These are phyloP conservation scores for Barbus barbus DNA, from an alignment of 2,113 vertebrate genomes.

Conservation along the genomic window DNA sequence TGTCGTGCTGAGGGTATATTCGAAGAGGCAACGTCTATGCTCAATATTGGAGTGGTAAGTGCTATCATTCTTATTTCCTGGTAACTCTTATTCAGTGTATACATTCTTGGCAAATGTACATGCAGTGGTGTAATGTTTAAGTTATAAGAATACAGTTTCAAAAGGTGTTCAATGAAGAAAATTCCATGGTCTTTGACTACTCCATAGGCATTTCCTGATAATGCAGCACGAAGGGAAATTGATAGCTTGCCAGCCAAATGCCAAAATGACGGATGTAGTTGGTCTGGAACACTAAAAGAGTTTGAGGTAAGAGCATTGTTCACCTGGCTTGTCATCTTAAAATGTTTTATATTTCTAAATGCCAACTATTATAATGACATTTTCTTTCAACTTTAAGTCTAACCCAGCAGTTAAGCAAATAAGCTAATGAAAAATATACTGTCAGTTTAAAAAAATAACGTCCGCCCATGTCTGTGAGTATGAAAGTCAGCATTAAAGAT, in stretches of 20 bases:
- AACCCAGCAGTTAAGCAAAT: neutral
- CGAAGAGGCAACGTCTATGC: slow-evolving; percentile 87
- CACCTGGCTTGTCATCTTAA: neutral
- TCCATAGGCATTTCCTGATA: slow-evolving; percentile 91
- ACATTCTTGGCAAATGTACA: neutral
- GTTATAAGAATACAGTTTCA: neutral
- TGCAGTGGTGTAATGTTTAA: neutral
- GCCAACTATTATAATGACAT: neutral
- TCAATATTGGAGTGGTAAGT: slow-evolving; percentile 88
- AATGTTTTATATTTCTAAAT: neutral
- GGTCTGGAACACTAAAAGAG: slow-evolving; percentile 92
- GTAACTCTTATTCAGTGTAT: neutral
- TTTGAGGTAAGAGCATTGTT: slow-evolving; percentile 81
- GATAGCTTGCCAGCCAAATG: slow-evolving; percentile 89
- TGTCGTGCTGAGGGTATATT: slow-evolving; percentile 95
- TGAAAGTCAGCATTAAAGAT: neutral
- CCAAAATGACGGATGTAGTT: slow-evolving; percentile 82
- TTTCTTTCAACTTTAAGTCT: neutral
- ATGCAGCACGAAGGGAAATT: slow-evolving; percentile 92
- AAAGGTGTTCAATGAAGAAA: neutral
- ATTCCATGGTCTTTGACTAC: neutral
- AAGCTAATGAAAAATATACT: neutral
- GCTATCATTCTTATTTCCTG: too few relatives aligned
- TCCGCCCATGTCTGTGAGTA: neutral
- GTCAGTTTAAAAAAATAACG: neutral